A percentile compares a stretch with the other conserved stretches of the same genome.
These are phyloP conservation scores for Callocephalon fimbriatum DNA, from an alignment of 2,113 vertebrate species.

Conservation along the genomic window DNA sequence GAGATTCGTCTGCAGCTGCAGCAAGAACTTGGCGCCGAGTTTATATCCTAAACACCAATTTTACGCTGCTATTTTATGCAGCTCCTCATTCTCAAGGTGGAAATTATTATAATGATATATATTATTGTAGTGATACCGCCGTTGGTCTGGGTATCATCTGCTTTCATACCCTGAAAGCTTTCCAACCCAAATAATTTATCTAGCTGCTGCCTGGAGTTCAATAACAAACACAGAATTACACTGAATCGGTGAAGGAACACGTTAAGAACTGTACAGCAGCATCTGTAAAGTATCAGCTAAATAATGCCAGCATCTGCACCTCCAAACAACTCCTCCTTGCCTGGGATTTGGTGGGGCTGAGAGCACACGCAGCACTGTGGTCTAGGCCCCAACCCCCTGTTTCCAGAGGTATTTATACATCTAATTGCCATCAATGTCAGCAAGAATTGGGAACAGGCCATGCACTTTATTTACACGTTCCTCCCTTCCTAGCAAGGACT, in stretches of 20 bases:
- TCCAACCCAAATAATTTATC: conserved; percentile 11
- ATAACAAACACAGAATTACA: background rate
- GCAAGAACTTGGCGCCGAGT: background rate
- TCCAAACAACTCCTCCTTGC: background rate
- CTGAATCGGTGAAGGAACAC: background rate
- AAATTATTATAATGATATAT: conserved; percentile 7
- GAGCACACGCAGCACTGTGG: background rate
- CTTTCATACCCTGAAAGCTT: conserved; percentile 1
- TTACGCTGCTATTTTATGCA: background rate
- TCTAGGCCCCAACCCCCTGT: background rate
- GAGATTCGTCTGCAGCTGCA: background rate
- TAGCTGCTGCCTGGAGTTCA: background rate
- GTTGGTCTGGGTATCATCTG: background rate
- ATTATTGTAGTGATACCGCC: background rate
- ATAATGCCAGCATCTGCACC: background rate
- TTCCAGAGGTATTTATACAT: background rate
- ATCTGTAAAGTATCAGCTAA: background rate
- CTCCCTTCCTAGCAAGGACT: background rate
- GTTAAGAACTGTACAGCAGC: background rate
- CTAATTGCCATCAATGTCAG: background rate
- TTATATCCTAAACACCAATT: background rate
- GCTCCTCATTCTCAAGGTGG: conserved; percentile 8
- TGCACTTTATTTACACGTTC: background rate
- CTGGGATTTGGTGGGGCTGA: background rate
- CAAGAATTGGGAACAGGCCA: background rate